Conservation (phyloP, 2,888 invertebrate genomes). For the Julus scanicus region DNA sequence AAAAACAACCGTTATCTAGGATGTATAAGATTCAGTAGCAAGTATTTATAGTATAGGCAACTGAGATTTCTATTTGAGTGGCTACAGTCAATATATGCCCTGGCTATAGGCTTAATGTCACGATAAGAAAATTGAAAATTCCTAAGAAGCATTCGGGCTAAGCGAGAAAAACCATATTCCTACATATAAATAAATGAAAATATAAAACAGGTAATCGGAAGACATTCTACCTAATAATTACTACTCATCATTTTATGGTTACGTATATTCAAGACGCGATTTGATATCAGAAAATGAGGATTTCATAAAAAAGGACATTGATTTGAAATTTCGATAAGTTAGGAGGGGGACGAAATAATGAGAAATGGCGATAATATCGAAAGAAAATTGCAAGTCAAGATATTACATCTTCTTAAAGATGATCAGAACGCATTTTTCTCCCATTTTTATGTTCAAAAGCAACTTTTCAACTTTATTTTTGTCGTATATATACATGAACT, state of each 20-base stretch:
- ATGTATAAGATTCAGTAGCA: background rate
- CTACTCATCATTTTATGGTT: background rate
- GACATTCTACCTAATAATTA: background rate
- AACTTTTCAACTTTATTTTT: too few species aligned
- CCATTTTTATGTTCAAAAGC: background rate
- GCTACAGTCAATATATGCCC: constrained; percentile 10
- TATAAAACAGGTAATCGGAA: background rate
- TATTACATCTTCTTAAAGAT: background rate
- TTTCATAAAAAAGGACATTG: background rate
- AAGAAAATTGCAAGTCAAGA: background rate
- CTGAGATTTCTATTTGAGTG: constrained; percentile 2
- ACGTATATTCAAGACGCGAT: background rate
- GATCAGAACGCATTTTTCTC: background rate
- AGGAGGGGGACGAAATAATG: background rate
- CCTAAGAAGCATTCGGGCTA: background rate
- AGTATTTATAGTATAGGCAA: background rate
- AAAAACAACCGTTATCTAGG: background rate
- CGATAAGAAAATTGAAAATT: constrained; percentile 19
- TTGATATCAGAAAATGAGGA: background rate
- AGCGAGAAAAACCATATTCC: background rate
- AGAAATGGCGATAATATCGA: background rate
- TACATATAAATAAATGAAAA: constrained; percentile 19
- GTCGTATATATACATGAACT: too few species aligned
- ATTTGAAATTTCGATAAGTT: background rate
- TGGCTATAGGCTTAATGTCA: background rate